phyloP scores from a whole-genome alignment of 2,113 vertebrate species.

The Enhydra lutris region DNA sequence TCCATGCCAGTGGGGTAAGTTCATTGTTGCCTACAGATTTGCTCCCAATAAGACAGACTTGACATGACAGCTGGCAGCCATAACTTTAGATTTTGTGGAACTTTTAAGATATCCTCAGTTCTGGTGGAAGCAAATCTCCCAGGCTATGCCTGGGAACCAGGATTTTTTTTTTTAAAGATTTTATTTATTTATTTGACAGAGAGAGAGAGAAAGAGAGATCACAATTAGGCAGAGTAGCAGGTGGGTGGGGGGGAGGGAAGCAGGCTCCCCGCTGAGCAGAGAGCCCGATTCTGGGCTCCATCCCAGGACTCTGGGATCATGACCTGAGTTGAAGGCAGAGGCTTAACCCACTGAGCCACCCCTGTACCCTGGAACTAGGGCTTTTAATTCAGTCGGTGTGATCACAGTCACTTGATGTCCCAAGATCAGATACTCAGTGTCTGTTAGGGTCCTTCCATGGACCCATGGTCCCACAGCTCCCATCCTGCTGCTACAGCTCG shows the following conservation, averaged over 20 bases:
- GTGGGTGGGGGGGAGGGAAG: fast-evolving
- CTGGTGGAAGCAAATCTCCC: not conserved
- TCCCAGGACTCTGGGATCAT: no score
- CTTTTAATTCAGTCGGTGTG: not conserved
- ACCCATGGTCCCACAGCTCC: not conserved
- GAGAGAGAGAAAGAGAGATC: no score
- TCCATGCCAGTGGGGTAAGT: not conserved
- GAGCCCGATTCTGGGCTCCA: no score
- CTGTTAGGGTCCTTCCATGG: not conserved
- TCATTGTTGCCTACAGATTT: not conserved
- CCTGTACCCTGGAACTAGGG: no score
- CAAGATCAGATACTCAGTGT: not conserved
- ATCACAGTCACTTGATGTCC: not conserved
- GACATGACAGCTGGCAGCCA: not conserved
- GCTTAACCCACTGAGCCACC: no score
- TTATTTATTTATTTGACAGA: no score
- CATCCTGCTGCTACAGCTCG: not conserved
- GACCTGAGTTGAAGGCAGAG: no score
- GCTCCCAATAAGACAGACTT: not conserved
- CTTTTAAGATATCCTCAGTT: not conserved
- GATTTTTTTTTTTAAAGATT: no score
- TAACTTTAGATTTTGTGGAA: not conserved
- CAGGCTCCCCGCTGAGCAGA: no score
- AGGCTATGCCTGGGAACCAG: not conserved
- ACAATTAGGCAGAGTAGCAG: no score